Evolutionary conservation across 1,140 invertebrate species (phyloP).

Genomic region (Colletes latitarsis): DNA sequence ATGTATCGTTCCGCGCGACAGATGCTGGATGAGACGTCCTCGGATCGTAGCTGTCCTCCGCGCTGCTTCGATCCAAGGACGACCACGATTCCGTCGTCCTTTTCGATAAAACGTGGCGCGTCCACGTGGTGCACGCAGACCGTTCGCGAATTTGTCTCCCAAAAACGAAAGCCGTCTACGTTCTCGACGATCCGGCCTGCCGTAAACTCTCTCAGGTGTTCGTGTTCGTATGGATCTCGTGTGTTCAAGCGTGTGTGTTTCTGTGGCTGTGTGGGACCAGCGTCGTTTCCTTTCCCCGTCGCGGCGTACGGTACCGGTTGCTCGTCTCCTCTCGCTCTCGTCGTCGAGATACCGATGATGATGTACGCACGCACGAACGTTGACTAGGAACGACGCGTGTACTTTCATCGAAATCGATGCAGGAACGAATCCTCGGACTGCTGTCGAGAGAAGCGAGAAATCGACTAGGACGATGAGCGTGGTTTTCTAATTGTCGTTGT

Average conservation of each 20-base stretch:
- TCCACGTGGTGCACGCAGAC: not conserved
- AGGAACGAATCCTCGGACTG: conserved; percentile 41
- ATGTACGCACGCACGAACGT: conserved; percentile 25
- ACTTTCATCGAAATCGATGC: conserved; percentile 58
- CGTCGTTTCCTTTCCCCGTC: conserved; percentile 29
- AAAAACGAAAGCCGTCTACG: no score
- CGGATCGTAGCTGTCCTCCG: conserved; percentile 2
- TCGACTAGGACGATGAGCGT: not conserved
- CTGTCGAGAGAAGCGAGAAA: conserved; percentile 11
- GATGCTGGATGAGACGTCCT: conserved; percentile 15
- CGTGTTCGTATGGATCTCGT: no score
- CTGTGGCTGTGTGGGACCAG: conserved; percentile 1
- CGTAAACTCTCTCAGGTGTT: not conserved
- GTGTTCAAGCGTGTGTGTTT: no score
- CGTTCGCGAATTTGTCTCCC: conserved; percentile 17
- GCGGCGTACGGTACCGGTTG: conserved; percentile 55
- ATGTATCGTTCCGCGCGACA: conserved; percentile 13
- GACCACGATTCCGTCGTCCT: conserved; percentile 11
- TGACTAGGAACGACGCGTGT: conserved; percentile 7
- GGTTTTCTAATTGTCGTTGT: no score
- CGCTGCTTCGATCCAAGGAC: conserved; percentile 25
- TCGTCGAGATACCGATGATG: no score
- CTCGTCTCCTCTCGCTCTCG: conserved; percentile 66
- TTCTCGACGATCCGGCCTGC: not conserved
- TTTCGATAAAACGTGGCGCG: not conserved